phyloP scores from a whole-genome alignment of 30 jellyfish, hydroid and myxozoan species.

The Aurelia sp. region DNA sequence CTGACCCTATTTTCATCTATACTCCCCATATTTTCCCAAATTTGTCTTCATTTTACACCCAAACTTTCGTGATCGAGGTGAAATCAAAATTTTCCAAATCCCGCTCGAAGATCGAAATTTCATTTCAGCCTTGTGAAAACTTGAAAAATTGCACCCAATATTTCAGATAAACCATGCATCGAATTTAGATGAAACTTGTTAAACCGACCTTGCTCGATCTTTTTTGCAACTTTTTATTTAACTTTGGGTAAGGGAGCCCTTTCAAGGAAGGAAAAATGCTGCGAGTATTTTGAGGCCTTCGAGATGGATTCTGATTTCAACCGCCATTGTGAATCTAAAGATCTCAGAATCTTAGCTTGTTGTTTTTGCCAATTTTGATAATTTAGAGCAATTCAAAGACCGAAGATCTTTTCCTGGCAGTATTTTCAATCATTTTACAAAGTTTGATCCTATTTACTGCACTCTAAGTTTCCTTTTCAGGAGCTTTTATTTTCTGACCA shows the following conservation, averaged over 20 bases:
- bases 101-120: conserved; percentile 6
- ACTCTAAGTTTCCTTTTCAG: no score
- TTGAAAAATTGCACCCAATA: conserved; percentile 1
- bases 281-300: conserved; percentile 35
- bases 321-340: conserved; percentile 33
- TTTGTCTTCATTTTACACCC: neutral
- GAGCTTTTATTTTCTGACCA: no score
- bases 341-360: neutral
- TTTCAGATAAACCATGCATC: neutral
- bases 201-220: no score
- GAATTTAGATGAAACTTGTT: no score
- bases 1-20: no score
- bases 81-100: conserved; percentile 1
- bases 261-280: neutral
- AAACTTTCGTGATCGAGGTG: neutral
- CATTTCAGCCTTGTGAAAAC: conserved; percentile 25
- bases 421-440: no score
- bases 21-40: neutral
- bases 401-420: no score
- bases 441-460: no score
- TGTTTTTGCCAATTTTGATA: neutral
- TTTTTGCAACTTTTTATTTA: no score
- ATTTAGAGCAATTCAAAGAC: no score
- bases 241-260: neutral
- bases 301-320: neutral